Evolutionary conservation across 2,797 vertebrate species (phyloP), one percentile per base, ranked within the genome.

Genomic region (Parauchenoglanis ngamensis): DNA sequence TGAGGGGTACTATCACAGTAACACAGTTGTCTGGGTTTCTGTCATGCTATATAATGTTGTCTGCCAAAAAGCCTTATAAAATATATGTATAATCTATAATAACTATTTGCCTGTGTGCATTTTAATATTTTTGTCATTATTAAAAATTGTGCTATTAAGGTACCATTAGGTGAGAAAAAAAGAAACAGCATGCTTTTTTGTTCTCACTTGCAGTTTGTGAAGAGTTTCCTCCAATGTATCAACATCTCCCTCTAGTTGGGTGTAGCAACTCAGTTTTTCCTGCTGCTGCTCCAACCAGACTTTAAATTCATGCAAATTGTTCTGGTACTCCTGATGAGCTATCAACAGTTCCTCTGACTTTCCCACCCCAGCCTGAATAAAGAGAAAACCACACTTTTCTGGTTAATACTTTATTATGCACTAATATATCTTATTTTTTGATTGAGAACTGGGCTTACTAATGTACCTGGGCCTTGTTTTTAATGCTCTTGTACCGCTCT

Each of bases 301-400:
- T 92, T 98, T 98, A 94, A 99, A 99, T 54, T 94, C 92, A 87
- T 98, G 97, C 52, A 99, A 90, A 23, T 95, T 95, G 85, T 95
- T 94, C 93, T 99, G 98, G 92, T 99, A 98, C 25, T 97, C 97
- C 90, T 98, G 96, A 91, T 99, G 98, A 83, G 96, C 95, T 82
- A 94, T 92, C 80, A 99, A 96, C 63, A 97, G 91, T 87, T 96
- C 96, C 94, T 98, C 98, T 61, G 95, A 95, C 92, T 97, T 98
- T 82, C 92, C 91, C 77, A 98, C 96, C 21, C 96, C 95, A 89
- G 96, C 96, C 98, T 99, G 21, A 83, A 13, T 84, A 91, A 89
- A 54, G 88, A 88, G 11, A 84, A 86, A 59, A 3, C 3, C 19
- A 65, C 0, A 3, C 17, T 35, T 31, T 4, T 49, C 35, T 54